phyloP scores from a whole-genome alignment of 1,140 invertebrate species.

The Cydia fagiglandana region DNA sequence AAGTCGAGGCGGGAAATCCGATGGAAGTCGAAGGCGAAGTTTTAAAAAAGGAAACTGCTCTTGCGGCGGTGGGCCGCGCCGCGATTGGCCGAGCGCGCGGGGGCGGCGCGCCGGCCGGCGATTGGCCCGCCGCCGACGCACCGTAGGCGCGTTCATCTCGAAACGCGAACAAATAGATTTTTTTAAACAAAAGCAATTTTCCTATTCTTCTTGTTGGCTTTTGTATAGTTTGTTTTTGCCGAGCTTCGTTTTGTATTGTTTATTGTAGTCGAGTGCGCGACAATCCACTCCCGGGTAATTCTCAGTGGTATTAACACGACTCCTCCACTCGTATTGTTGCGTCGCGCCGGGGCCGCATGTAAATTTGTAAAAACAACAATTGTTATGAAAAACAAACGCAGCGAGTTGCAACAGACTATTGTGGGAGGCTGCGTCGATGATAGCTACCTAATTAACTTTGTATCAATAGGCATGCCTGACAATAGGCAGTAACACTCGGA shows the following conservation, averaged over 20 bases:
- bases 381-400: slow-evolving; percentile 62
- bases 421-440: slow-evolving; percentile 28
- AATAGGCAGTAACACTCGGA: slow-evolving; percentile 23
- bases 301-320: slow-evolving; percentile 68
- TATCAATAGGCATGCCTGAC: slow-evolving; percentile 27
- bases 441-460: slow-evolving; percentile 31
- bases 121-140: slow-evolving; percentile 65
- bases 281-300: slow-evolving; percentile 74
- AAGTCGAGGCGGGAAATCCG: slow-evolving; percentile 74
- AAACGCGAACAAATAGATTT: slow-evolving; percentile 75
- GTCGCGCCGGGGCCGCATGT: slow-evolving; percentile 55
- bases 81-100: slow-evolving; percentile 57
- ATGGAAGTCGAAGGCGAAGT: slow-evolving; percentile 73
- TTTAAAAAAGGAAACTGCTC: slow-evolving; percentile 77
- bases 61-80: slow-evolving; percentile 50
- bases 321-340: slow-evolving; percentile 59
- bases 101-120: slow-evolving; percentile 58
- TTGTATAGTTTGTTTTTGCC: slow-evolving; percentile 75
- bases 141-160: slow-evolving; percentile 71
- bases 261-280: slow-evolving; percentile 68
- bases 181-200: slow-evolving; percentile 79
- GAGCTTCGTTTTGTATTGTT: slow-evolving; percentile 74
- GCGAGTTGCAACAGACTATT: slow-evolving; percentile 48
- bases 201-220: slow-evolving; percentile 77
- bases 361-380: slow-evolving; percentile 70